Conservation (phyloP, 2,113 vertebrate genomes). For the Cepphus grylle region DNA sequence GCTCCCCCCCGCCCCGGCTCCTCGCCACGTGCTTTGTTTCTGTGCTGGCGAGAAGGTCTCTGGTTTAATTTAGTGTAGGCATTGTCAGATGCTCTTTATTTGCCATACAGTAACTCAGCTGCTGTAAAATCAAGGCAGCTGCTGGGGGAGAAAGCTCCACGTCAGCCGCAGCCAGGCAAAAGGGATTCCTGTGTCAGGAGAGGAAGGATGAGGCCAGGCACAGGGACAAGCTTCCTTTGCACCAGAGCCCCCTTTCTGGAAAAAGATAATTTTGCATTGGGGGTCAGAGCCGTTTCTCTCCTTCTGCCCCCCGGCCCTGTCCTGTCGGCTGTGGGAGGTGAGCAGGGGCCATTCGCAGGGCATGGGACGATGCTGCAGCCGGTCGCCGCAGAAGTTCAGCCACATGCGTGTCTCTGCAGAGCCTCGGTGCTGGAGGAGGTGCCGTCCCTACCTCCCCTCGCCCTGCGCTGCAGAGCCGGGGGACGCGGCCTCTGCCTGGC, state of each 20-base stretch:
- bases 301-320: fast-evolving
- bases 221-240: not conserved
- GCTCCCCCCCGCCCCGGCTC: not conserved
- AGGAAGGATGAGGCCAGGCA: not conserved
- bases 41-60: not conserved
- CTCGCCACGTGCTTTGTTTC: not conserved
- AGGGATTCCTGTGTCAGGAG: not conserved
- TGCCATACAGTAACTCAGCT: not conserved
- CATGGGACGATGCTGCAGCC: not conserved
- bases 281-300: not conserved
- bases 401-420: fast-evolving
- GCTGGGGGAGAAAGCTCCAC: not conserved
- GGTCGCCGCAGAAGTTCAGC: fast-evolving
- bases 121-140: not conserved
- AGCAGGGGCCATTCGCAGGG: not conserved
- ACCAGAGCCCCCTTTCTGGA: not conserved
- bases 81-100: not conserved
- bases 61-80: not conserved
- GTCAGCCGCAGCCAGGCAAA: not conserved
- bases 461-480: not conserved
- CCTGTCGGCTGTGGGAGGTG: fast-evolving
- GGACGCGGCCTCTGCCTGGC: not conserved
- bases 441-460: not conserved
- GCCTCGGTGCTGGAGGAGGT: not conserved
- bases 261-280: not conserved